Evolutionary conservation across 2,888 invertebrate genomes (phyloP), one percentile per base, ranked within the genome.

Genomic region (Exephanes ischioxanthus): DNA sequence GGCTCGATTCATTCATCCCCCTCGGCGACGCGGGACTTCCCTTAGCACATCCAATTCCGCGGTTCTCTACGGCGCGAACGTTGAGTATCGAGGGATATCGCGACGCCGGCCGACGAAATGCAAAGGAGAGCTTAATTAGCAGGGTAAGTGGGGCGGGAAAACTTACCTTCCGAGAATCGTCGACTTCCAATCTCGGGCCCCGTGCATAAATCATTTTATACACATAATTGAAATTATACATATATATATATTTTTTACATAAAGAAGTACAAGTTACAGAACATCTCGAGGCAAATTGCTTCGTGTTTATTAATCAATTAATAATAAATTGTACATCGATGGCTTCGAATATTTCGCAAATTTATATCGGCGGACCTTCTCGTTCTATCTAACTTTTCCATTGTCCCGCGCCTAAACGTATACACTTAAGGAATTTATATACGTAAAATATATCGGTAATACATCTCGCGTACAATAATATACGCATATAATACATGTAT

Each of bases 311-410:
- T 79, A 63, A 84, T 80, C 37, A 77, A 80, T 77, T 67, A 84
- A 84, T 84, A 84, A 76, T 84, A 80, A 80, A 80, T 76, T 77
- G 72, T 77, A 84, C 84, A 84, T 80, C 67, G 48, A 76, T 76
- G 19, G 16, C n/a, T 33, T 22, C 11, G n/a, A 61, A 58, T 48
- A 70, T 70, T 78, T 78, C 30, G 22, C 63, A 37, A 66, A 66
- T 33, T 26, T n/a, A 63, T 7, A 33, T 6, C 61, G 61, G 16
- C 61, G 19, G 33, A 37, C 11, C 2, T 48, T 66, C 22, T 55
- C 71, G 19, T 4, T 19, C 53, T 9, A 45, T 33, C 5, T 30
- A 41, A 30, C 16, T 16, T n/a, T 16, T 16, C 30, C 16, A 61
- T 16, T 30, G 14, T 61, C 16, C n/a, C 61, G 66, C 6, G 26